phyloP scores from a whole-genome alignment of 2,888 invertebrate genomes.

The Gasteruption jaculator region DNA sequence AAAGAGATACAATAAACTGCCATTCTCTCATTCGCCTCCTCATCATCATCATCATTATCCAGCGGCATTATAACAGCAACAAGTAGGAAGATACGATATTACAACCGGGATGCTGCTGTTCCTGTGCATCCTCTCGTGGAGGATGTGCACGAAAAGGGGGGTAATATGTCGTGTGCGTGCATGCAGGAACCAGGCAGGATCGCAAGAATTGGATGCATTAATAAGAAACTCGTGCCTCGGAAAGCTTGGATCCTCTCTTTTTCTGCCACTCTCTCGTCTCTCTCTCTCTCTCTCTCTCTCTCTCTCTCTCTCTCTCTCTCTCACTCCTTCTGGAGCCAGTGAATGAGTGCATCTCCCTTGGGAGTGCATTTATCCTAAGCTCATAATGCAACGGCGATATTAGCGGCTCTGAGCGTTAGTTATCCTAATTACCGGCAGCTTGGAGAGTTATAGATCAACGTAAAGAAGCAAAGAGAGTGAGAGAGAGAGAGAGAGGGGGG shows the following conservation, averaged over 20 bases:
- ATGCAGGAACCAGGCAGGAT: conserved; percentile 4
- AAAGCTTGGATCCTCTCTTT: too few relatives aligned
- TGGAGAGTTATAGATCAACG: conserved; percentile 26
- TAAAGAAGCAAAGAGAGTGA: background rate
- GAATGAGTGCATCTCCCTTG: too few relatives aligned
- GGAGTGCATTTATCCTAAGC: too few relatives aligned
- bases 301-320: conserved; percentile 1
- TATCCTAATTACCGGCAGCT: conserved; percentile 30
- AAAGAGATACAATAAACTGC: too few relatives aligned
- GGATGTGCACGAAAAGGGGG: too few relatives aligned
- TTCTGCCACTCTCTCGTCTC: background rate
- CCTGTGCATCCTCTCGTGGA: too few relatives aligned
- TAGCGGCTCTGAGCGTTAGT: conserved; percentile 23
- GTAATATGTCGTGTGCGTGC: background rate
- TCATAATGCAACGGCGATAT: conserved; percentile 23
- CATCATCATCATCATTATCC: too few relatives aligned
- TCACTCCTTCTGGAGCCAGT: conserved; percentile 10
- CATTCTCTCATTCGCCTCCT: too few relatives aligned
- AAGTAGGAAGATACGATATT: too few relatives aligned
- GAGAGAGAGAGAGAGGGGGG: background rate
- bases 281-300: background rate
- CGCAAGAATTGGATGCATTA: conserved; percentile 19
- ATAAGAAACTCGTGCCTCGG: conserved; percentile 8
- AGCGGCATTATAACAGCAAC: too few relatives aligned
- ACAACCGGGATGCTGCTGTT: too few relatives aligned